Evolutionary conservation across 2,797 vertebrate species (phyloP), one percentile per base, ranked within the genome.

Genomic region (Malacoraja senta): DNA sequence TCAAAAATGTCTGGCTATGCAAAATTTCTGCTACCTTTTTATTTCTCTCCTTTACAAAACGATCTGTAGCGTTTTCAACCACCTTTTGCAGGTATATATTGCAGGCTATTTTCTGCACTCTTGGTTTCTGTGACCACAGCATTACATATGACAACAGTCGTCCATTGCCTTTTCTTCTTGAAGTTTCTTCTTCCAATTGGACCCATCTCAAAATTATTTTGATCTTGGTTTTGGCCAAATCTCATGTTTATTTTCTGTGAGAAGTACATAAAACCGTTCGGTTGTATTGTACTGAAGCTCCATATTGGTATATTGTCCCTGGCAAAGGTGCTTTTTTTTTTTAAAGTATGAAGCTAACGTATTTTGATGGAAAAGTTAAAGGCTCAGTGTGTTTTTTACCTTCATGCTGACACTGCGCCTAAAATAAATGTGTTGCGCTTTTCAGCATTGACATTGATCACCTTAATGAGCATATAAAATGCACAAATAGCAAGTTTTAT

Each of bases 401-500:
- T 78, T 78, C 29, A 35, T 78, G 77, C 77, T 78, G 77, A 32
- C 13, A 17, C 77, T 32, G 76, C 2, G 26, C 9, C 29, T 77
- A 77, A 77, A 32, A 32, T 77, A 77, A 77, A n/a, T 71, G 76
- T 77, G 21, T 77, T 29, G 76, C 76, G 32, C 29, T 32, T 77
- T n/a, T 77, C 76, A 77, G 76, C 29, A 77, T 7, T 77, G 77
- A 78, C n/a, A 35, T 78, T 32, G 29, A 78, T 78, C 77, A 78
- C 77, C 77, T 78, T 78, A 78, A 78, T 78, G 77, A 78, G 12
- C 77, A 78, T 78, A 78, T 78, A 78, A 78, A 15, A 78, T 78
- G 77, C 77, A 35, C n/a, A 78, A 78, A 78, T 35, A 35, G n/a
- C n/a, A 32, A 35, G n/a, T 78, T 78, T 35, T 78, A 32, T 78